Evolutionary conservation across 1,140 invertebrate genomes (phyloP).

Genomic region (Eufriesea mexicana): DNA sequence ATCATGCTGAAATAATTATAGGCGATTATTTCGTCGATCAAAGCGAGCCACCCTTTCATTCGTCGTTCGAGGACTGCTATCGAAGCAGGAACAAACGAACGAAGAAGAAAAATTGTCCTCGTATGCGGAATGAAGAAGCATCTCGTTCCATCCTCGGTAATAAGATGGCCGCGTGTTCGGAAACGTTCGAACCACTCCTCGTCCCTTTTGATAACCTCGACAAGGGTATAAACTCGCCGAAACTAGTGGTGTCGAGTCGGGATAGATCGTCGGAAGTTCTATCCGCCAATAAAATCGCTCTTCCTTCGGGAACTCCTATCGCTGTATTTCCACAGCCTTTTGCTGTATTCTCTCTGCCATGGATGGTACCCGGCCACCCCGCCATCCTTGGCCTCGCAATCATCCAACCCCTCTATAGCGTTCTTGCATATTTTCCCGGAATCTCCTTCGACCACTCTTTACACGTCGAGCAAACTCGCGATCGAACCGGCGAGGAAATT

Average conservation of each 20-base stretch:
- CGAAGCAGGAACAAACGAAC: neutral
- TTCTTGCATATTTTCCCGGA: slow-evolving; percentile 9
- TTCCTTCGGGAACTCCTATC: slow-evolving; percentile 28
- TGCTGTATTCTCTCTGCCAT: neutral
- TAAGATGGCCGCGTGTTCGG: neutral
- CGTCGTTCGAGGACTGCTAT: neutral
- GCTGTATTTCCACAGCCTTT: neutral
- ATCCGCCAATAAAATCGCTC: slow-evolving; percentile 39
- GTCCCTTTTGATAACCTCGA: slow-evolving; percentile 39
- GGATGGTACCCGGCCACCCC: neutral
- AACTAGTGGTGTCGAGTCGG: slow-evolving; percentile 33
- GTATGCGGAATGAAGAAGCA: neutral
- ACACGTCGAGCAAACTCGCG: neutral
- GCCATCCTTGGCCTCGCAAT: neutral
- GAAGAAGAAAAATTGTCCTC: neutral
- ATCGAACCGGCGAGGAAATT: slow-evolving; percentile 45
- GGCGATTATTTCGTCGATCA: too few relatives aligned
- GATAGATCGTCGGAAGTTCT: slow-evolving; percentile 44
- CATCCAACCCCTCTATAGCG: neutral
- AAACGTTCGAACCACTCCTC: neutral
- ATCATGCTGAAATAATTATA: too few relatives aligned
- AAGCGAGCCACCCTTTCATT: too few relatives aligned
- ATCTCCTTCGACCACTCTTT: neutral
- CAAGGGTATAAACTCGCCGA: slow-evolving; percentile 40
- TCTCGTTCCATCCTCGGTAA: neutral